A percentile compares a stretch with the other conserved stretches of the same genome.
Conservation (phyloP, 2,797 vertebrate genomes). For the Cuculus canorus region DNA sequence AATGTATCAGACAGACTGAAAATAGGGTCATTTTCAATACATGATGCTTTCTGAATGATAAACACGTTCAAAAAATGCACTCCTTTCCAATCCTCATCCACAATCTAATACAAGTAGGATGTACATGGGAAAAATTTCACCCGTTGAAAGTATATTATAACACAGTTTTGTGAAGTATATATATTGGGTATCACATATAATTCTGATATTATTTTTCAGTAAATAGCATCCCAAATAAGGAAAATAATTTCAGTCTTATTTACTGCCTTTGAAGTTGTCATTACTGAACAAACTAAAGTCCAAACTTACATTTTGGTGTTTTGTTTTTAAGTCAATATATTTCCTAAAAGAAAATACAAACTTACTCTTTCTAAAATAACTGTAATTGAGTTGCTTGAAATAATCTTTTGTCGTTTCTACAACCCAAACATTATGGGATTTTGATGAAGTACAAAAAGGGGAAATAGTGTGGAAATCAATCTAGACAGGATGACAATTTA, state of each 20-base stretch:
- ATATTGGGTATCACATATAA: background rate
- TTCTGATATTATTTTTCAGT: background rate
- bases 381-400: background rate
- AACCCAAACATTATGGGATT: background rate
- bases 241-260: background rate
- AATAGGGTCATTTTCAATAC: background rate
- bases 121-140: background rate
- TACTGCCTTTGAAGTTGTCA: background rate
- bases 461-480: background rate
- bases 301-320: background rate
- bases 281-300: background rate
- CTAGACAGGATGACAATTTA: background rate
- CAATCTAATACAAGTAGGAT: background rate
- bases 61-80: background rate
- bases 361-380: background rate
- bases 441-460: background rate
- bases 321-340: background rate
- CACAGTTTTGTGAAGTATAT: background rate
- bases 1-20: background rate
- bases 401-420: background rate
- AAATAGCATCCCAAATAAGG: background rate
- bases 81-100: background rate
- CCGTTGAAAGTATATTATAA: background rate
- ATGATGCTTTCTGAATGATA: background rate
- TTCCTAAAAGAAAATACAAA: background rate